Evolutionary conservation across 2,113 vertebrate genomes (phyloP).

Genomic region (Motacilla alba): DNA sequence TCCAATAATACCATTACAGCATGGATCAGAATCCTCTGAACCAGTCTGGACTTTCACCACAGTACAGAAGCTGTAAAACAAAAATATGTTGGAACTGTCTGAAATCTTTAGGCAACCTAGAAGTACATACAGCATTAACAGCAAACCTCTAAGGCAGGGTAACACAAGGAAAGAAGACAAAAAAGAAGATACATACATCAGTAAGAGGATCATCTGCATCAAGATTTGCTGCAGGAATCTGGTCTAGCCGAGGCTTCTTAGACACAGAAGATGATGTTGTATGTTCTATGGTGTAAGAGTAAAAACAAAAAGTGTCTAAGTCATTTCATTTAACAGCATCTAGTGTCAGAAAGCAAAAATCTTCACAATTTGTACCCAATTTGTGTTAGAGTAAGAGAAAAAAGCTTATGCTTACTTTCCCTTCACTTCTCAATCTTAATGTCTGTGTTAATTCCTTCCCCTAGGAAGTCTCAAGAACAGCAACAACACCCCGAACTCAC

Average conservation of each 20-base stretch:
- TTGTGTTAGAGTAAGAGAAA: not conserved
- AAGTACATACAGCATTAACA: not conserved
- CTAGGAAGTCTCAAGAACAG: not conserved
- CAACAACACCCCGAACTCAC: not conserved
- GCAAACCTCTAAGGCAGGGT: not conserved
- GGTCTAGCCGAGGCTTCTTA: constrained; percentile 94
- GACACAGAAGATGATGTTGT: constrained; percentile 94
- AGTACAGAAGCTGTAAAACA: not conserved
- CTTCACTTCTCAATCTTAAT: not conserved
- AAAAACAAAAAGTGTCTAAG: not conserved
- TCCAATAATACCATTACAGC: not conserved
- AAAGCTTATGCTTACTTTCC: not conserved
- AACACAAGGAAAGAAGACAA: not conserved
- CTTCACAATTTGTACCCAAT: not conserved
- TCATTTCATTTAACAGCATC: not conserved
- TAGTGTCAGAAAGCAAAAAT: not conserved
- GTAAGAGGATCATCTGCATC: constrained; percentile 97
- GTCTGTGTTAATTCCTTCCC: not conserved
- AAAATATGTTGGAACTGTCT: accelerated
- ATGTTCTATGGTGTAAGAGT: constrained; percentile 79
- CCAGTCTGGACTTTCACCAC: not conserved
- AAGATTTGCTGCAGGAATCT: constrained; percentile 96
- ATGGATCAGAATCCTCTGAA: not conserved
- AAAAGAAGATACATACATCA: constrained; percentile 78
- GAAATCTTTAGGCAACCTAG: not conserved